A percentile compares a stretch with the other conserved stretches of the same genome.
Evolutionary conservation across 2,888 invertebrate species (phyloP).

Genomic region (Pollenia labialis): DNA sequence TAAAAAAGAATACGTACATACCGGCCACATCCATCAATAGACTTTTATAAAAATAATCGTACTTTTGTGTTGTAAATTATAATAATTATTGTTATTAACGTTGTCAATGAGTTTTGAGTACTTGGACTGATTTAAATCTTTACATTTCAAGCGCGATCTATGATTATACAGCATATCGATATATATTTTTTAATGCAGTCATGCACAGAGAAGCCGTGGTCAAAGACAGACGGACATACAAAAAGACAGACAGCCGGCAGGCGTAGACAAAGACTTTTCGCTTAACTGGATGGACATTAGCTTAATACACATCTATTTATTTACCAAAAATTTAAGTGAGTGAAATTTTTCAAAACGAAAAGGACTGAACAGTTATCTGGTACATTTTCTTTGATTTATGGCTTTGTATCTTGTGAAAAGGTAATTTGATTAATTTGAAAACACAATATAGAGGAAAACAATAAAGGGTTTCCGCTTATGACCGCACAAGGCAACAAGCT

Average conservation of each 20-base stretch:
- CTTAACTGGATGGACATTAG: conserved; percentile 27
- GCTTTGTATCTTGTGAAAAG: not conserved
- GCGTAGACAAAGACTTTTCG: conserved; percentile 3
- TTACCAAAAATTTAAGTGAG: not conserved
- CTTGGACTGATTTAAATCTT: conserved; percentile 60
- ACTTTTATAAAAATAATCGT: conserved; percentile 66
- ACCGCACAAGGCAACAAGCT: no score
- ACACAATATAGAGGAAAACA: no score
- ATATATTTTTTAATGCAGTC: no score
- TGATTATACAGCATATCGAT: not conserved
- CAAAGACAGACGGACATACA: conserved; percentile 5
- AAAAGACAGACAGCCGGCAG: not conserved
- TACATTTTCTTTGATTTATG: conserved; percentile 28
- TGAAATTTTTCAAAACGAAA: conserved; percentile 15
- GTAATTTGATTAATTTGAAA: not conserved
- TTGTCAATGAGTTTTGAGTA: conserved; percentile 67
- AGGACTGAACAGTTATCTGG: conserved; percentile 9
- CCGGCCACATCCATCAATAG: conserved; percentile 63
- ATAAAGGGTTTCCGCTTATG: no score
- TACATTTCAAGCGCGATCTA: conserved; percentile 37
- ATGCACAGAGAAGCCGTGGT: conserved; percentile 2
- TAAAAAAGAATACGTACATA: conserved; percentile 18
- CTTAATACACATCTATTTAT: conserved; percentile 30
- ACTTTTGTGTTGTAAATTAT: conserved; percentile 70
- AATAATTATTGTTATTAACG: conserved; percentile 72